A percentile compares a stretch with the other conserved stretches of the same genome.
These are phyloP conservation scores for Drosophila paracracens DNA, from an alignment of 2,888 invertebrate species.

Conservation along the genomic window DNA sequence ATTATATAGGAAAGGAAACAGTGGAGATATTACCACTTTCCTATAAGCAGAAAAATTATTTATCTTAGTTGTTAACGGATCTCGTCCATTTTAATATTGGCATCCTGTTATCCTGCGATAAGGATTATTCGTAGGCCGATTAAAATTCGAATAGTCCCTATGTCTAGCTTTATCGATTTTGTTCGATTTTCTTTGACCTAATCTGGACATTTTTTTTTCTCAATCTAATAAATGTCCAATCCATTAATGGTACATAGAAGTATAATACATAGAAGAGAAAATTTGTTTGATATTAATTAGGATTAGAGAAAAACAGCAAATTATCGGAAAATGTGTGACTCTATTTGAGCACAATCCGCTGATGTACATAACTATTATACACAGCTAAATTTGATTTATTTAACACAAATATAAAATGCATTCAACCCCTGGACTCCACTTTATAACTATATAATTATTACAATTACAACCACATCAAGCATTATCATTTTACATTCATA, in stretches of 20 bases:
- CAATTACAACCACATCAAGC: constrained; percentile 7
- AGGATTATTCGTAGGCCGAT: not conserved
- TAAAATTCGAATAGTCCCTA: not conserved
- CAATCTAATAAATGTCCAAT: not conserved
- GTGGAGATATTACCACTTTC: not conserved
- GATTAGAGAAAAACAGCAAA: no score
- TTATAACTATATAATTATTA: not conserved
- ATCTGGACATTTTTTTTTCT: not conserved
- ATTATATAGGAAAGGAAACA: not conserved
- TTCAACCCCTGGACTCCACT: constrained; percentile 13
- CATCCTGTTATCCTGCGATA: no score
- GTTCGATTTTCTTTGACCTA: not conserved
- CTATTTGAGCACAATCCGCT: constrained; percentile 3
- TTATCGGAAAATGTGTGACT: constrained; percentile 2
- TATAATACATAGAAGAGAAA: not conserved
- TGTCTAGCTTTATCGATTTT: not conserved
- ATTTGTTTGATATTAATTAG: not conserved
- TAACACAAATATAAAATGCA: constrained; percentile 8
- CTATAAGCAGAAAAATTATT: not conserved
- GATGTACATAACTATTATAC: not conserved
- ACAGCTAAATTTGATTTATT: not conserved
- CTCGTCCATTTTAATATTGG: not conserved
- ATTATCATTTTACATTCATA: not conserved
- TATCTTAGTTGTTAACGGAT: not conserved
- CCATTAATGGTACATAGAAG: not conserved